Evolutionary conservation across 2,888 invertebrate genomes (phyloP), one percentile per base, ranked within the genome.

Genomic region (Entomobrya proxima): DNA sequence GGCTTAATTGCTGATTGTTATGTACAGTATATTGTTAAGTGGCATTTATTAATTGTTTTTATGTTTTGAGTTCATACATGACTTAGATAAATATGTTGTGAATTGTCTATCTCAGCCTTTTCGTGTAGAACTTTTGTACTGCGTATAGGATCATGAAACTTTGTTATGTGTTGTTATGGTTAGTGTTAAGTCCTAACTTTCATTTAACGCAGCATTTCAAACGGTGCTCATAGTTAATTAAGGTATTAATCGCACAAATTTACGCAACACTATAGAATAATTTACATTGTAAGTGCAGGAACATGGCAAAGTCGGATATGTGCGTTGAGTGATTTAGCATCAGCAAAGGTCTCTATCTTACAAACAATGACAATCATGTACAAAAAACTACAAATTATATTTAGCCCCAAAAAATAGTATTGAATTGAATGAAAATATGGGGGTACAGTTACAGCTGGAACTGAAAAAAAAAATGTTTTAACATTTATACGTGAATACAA

Each of bases 361-460:
- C 76, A 52, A 40, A 79, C 67, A 80, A 80, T 80, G 79, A 80
- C 79, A 80, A 80, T 80, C 79, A 40, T 80, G 79, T 80, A 80
- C 79, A 79, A 80, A 72, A 67, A 67, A 37, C n/a, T 67, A 40
- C 37, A 64, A 37, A 37, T 35, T 37, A 64, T 37, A 37, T 24
- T 44, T 64, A n/a, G n/a, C n/a, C n/a, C n/a, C n/a, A n/a, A n/a
- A n/a, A n/a, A n/a, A n/a, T n/a, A n/a, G n/a, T n/a, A n/a, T n/a
- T n/a, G n/a, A n/a, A n/a, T n/a, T n/a, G n/a, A n/a, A n/a, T n/a
- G n/a, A n/a, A n/a, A n/a, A n/a, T n/a, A n/a, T n/a, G n/a, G n/a
- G n/a, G n/a, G n/a, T n/a, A n/a, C n/a, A 27, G 44, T 40, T 67
- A 67, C 67, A 67, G 67, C 67, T 67, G 67, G 67, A 67, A 40